Percentiles rank a stretch among this genome's conserved stretches.
Evolutionary conservation across 2,888 invertebrate species (phyloP).

Genomic region (Alsophila aescularia): DNA sequence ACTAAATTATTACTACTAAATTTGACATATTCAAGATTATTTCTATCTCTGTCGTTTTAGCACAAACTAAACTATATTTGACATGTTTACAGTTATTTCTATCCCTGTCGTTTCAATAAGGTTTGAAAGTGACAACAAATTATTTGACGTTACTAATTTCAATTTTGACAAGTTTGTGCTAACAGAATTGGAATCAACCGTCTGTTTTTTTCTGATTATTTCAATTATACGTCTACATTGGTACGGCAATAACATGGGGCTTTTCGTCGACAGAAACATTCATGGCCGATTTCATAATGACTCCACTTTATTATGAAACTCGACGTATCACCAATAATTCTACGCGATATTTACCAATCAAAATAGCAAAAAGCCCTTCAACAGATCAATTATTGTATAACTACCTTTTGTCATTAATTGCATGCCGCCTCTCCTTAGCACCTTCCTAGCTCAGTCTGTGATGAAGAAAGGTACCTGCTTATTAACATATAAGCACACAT

Average conservation of each 20-base stretch:
- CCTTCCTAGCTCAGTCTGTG: conserved; percentile 65
- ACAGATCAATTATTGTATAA: conserved; percentile 50
- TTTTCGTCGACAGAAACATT: neutral
- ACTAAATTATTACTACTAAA: too few relatives aligned
- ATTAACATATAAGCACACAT: too few relatives aligned
- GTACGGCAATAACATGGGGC: neutral
- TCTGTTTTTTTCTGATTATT: neutral
- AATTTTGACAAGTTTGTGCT: too few relatives aligned
- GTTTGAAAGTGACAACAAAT: too few relatives aligned
- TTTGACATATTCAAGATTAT: too few relatives aligned
- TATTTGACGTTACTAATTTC: too few relatives aligned
- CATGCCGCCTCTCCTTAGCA: conserved; percentile 64
- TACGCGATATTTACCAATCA: neutral
- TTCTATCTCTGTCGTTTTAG: too few relatives aligned
- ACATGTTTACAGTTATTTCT: too few relatives aligned
- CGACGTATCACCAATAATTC: neutral
- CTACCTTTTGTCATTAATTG: conserved; percentile 53
- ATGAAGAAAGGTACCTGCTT: conserved; percentile 39
- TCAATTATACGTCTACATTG: neutral
- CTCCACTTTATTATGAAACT: conserved; percentile 2
- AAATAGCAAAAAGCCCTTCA: conserved; percentile 17
- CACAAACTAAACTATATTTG: too few relatives aligned
- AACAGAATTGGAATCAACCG: too few relatives aligned
- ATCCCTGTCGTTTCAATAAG: too few relatives aligned
- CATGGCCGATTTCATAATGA: conserved; percentile 7